Conservation (phyloP, 2,888 invertebrate genomes). For the Tiliacea citrago region DNA sequence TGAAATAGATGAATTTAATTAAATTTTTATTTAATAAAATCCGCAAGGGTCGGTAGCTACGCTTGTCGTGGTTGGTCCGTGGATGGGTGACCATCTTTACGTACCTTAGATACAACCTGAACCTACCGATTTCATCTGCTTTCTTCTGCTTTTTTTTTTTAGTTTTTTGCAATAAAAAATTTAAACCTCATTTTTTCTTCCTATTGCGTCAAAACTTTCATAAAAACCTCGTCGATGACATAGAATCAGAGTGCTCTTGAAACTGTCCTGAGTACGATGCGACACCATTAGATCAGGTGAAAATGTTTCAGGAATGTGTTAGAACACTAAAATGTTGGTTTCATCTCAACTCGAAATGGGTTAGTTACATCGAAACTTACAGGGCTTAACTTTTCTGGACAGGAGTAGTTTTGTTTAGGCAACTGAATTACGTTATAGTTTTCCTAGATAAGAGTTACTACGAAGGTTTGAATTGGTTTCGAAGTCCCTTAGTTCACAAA, state of each 20-base stretch:
- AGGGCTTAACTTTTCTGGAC: no score
- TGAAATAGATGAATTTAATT: no score
- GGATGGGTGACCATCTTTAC: no score
- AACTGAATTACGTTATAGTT: background rate
- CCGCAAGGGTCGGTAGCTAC: no score
- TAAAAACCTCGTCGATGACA: conserved; percentile 9
- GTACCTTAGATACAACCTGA: no score
- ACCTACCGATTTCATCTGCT: background rate
- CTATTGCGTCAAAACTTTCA: background rate
- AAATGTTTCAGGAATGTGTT: background rate
- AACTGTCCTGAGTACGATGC: conserved; percentile 13
- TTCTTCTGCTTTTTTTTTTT: background rate
- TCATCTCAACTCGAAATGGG: background rate
- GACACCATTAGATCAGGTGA: conserved; percentile 10
- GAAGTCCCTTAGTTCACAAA: background rate
- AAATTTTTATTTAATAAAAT: no score
- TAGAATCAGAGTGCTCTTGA: conserved; percentile 24
- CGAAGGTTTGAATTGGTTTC: background rate
- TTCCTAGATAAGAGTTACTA: background rate
- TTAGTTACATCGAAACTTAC: no score
- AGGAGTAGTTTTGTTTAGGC: background rate
- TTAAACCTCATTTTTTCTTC: background rate
- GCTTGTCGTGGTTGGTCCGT: no score
- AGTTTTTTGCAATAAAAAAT: background rate
- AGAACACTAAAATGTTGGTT: background rate